Evolutionary conservation across 2,888 invertebrate genomes (phyloP), one percentile per base, ranked within the genome.

Genomic region (Poecilus cupreus): DNA sequence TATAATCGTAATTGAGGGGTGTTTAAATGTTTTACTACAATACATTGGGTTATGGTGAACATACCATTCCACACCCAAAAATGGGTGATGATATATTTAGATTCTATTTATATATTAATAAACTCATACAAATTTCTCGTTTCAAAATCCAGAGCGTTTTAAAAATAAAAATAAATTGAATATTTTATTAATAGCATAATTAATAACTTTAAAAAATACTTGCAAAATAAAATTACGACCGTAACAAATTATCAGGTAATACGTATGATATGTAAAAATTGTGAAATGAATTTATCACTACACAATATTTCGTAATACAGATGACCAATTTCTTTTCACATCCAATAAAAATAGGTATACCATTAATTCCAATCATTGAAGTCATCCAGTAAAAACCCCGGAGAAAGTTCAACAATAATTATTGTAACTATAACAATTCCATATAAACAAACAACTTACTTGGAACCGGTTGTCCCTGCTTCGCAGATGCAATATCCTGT

Each of bases 401-500:
- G 64, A 68, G 64, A 68, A 68, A 68, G 64, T 68, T 11, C 37
- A 37, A 37, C 64, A 68, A 60, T 68, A 10, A 32, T 11, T 60
- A 32, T 51, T 51, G n/a, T 54, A 11, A 6, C 60, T 68, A 68
- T 6, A 51, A 51, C 20, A 68, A 68, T 26, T 60, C 60, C 22
- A 54, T 54, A 60, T 54, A 60, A 60, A 46, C 13, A 51, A n/a
- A 68, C 18, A 68, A 90, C 91, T 91, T 90, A 94, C 95, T 91
- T 91, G 87, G 91, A 90, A 87, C 94, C 94, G 86, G 91, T 91
- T 92, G 93, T 94, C 87, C 94, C 94, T 51, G 91, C 90, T 70
- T 91, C 91, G 88, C 95, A 95, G 80, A 90, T 90, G 86, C 95
- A 95, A 77, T 90, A 90, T 26, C 95, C 94, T 8, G 91, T 92